Evolutionary conservation across 2,113 vertebrate species (phyloP), one percentile per base, ranked within the genome.

Genomic region (Craseonycteris thonglongyai): DNA sequence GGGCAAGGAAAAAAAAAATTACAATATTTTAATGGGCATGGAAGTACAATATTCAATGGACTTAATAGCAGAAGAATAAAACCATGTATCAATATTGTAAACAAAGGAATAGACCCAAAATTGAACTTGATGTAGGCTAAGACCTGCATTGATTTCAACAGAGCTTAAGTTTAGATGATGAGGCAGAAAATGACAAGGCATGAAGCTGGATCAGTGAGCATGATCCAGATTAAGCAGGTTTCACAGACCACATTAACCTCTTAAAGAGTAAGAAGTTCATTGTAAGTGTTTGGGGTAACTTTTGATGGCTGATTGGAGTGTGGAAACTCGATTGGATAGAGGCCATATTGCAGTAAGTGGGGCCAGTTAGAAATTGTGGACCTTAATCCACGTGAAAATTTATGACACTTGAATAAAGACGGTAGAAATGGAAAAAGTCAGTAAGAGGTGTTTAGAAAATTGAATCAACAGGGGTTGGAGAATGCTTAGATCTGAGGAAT

Each of bases 211-310:
- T 30, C 15, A 45, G 26, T 19, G 45, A 76, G 21, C n/a, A 47
- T 9, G 2, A 81, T 33, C 16, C 21, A 24, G 30, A 16, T 14
- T 26, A 40, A 0, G 33, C 1, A 24, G 21, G 2, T 2, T 51
- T 9, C 40, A 63, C 7, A 56, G 24, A 54, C 11, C 0, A 12
- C 49, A 19, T 30, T 40, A n/a, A n/a, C n/a, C n/a, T n/a, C n/a
- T n/a, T n/a, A 42, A 47, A 4, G 54, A 65, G 33, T 49, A 47
- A 38, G 84, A n/a, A 40, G 2, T 30, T 76, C 28, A 33, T 40
- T 35, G 63, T 5, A n/a, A 38, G 5, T 6, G 0, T 7, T 49
- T 51, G 74, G 28, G 10, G 49, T n/a, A 65, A 45, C 40, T 30
- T 45, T n/a, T 87, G 24, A 76, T 61, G 28, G 22, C 58, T 91